A percentile compares a stretch with the other conserved stretches of the same genome.
Conservation (phyloP, 2,113 vertebrate genomes). For the Chaetodon auriga region DNA sequence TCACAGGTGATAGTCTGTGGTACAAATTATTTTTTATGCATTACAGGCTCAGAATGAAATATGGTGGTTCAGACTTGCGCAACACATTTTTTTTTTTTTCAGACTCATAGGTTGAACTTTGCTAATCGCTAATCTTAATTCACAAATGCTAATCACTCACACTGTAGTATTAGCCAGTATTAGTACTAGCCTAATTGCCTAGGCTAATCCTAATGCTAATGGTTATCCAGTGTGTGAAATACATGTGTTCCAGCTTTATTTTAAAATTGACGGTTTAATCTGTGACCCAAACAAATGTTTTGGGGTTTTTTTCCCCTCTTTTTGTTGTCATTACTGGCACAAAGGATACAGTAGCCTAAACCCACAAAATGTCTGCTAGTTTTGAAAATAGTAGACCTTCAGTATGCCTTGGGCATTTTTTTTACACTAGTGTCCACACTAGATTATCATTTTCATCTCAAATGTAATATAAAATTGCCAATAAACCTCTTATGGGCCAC, state of each 20-base stretch:
- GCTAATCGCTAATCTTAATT: no score
- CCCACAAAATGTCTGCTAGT: background rate
- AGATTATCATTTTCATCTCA: background rate
- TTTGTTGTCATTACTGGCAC: no score
- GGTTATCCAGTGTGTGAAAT: background rate
- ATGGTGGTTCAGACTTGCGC: background rate
- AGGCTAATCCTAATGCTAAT: background rate
- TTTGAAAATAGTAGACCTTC: background rate
- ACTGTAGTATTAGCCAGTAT: background rate
- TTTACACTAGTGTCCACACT: background rate
- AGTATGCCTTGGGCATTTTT: background rate
- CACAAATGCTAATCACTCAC: background rate
- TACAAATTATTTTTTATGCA: background rate
- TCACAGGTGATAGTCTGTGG: background rate
- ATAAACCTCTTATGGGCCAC: background rate
- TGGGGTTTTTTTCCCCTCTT: background rate
- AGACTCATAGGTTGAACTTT: no score
- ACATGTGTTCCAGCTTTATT: background rate
- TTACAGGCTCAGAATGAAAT: background rate
- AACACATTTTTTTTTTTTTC: background rate
- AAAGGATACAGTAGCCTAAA: background rate
- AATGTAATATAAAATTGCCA: background rate
- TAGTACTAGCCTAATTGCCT: background rate
- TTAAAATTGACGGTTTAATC: background rate
- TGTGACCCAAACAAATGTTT: background rate